These are phyloP conservation scores for Netelia inedita DNA, from an alignment of 2,888 invertebrate species.

Conservation along the genomic window DNA sequence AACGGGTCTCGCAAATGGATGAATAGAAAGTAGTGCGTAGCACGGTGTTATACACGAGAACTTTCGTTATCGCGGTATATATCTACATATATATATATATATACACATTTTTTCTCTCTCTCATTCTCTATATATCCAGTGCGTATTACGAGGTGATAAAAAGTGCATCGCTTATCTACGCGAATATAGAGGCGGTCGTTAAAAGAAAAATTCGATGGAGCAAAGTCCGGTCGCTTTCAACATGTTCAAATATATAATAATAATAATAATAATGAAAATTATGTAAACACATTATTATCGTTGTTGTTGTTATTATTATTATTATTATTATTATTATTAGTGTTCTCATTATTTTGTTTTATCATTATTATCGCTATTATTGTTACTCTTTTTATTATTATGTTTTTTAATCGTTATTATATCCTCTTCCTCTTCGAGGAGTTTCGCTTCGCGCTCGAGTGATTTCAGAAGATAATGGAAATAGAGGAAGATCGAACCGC, in stretches of 20 bases:
- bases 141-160: slow-evolving; percentile 42
- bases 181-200: slow-evolving; percentile 30
- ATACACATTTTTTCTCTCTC: background rate
- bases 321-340: background rate
- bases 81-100: background rate
- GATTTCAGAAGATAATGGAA: slow-evolving; percentile 53
- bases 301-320: background rate
- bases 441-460: slow-evolving; percentile 59
- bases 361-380: slow-evolving; percentile 5
- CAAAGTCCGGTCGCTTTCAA: slow-evolving; percentile 1
- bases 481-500: slow-evolving; percentile 31
- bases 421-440: slow-evolving; percentile 30
- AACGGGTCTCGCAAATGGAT: slow-evolving; percentile 18
- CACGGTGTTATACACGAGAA: slow-evolving; percentile 8
- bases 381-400: slow-evolving; percentile 31
- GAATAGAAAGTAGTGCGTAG: slow-evolving; percentile 10
- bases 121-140: background rate
- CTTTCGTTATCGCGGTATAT: slow-evolving; percentile 14
- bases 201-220: slow-evolving; percentile 36
- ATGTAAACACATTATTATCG: background rate
- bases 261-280: background rate
- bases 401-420: slow-evolving; percentile 1
- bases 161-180: slow-evolving; percentile 38
- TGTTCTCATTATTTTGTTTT: background rate
- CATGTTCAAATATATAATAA: background rate